Evolutionary conservation across 2,888 invertebrate genomes (phyloP).

Genomic region (Drosophila neotestacea): DNA sequence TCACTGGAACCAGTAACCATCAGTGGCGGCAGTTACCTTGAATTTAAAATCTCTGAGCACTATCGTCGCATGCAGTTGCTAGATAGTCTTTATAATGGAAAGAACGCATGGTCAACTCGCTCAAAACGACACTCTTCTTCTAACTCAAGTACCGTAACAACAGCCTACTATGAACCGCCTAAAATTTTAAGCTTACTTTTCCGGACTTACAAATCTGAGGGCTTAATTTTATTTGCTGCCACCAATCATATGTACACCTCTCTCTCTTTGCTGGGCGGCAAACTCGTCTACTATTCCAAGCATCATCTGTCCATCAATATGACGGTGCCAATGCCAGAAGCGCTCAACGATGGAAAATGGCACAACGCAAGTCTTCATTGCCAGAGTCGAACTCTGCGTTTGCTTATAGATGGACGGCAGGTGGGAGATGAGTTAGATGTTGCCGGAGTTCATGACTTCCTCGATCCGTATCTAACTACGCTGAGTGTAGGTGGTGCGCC

Average conservation of each 20-base stretch:
- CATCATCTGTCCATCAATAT: slow-evolving; percentile 93
- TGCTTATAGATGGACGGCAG: slow-evolving; percentile 89
- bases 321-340: slow-evolving; percentile 88
- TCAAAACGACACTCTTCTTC: slow-evolving; percentile 22
- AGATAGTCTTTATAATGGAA: slow-evolving; percentile 91
- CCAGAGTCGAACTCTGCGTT: slow-evolving; percentile 89
- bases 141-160: slow-evolving; percentile 74
- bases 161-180: slow-evolving; percentile 86
- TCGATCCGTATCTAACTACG: slow-evolving; percentile 94
- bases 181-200: slow-evolving; percentile 93
- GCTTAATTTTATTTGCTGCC: slow-evolving; percentile 93
- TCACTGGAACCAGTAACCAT: slow-evolving; percentile 93
- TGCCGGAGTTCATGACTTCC: slow-evolving; percentile 94
- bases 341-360: slow-evolving; percentile 93
- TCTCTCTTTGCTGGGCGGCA: slow-evolving; percentile 91
- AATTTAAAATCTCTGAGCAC: slow-evolving; percentile 92
- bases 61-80: slow-evolving; percentile 94
- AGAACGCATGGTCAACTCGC: slow-evolving; percentile 88
- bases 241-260: slow-evolving; percentile 95
- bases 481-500: slow-evolving; percentile 93
- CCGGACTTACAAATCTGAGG: slow-evolving; percentile 91
- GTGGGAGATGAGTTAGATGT: slow-evolving; percentile 94
- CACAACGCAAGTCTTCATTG: slow-evolving; percentile 93
- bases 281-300: slow-evolving; percentile 92
- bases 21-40: slow-evolving; percentile 91